Evolutionary conservation across 2,888 invertebrate species (phyloP).

Genomic region (Monochamus alternatus): DNA sequence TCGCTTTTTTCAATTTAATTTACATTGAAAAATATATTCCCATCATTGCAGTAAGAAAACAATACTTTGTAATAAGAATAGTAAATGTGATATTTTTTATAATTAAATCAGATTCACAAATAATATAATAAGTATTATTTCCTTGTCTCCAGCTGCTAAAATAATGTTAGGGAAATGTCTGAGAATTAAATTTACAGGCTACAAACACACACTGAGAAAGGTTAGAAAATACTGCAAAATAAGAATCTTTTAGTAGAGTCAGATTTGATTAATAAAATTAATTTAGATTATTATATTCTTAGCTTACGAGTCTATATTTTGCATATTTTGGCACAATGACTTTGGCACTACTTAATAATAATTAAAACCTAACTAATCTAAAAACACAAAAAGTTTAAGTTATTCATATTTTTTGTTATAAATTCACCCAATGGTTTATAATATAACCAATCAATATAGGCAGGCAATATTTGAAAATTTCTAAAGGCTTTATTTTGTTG

Average conservation of each 20-base stretch:
- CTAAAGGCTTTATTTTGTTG: no score
- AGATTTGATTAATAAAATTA: neutral
- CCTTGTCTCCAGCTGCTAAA: neutral
- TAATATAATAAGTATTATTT: neutral
- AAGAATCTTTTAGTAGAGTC: neutral
- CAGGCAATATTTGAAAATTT: no score
- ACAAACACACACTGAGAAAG: neutral
- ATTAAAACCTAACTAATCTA: neutral
- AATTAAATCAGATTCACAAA: no score
- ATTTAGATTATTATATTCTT: neutral
- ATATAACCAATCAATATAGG: no score
- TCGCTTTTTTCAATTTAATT: no score
- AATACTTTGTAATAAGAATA: no score
- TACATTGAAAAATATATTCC: no score
- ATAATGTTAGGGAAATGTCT: neutral
- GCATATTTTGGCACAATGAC: neutral
- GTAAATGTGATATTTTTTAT: no score
- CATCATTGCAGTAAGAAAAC: no score
- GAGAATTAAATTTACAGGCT: neutral
- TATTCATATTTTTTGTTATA: no score
- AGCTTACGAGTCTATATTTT: neutral
- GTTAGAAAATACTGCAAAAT: constrained; percentile 5
- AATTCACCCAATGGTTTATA: no score
- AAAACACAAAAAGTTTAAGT: no score
- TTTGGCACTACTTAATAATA: neutral